A percentile compares a stretch with the other conserved stretches of the same genome.
Conservation (phyloP, 2,113 vertebrate genomes). For the Mesembrinibis cayennensis region DNA sequence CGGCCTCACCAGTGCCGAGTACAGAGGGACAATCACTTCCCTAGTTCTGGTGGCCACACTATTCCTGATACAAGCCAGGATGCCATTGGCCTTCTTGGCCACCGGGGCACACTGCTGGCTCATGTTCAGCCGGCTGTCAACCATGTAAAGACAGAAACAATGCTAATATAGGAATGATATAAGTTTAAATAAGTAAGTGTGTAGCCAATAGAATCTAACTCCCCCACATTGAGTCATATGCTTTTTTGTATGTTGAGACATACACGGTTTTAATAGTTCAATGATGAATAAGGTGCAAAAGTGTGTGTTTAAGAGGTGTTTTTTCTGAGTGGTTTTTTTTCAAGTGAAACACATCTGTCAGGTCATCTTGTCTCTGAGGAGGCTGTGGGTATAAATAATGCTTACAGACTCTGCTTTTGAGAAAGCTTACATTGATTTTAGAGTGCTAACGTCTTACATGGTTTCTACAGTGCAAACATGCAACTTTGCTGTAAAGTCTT, state of each 20-base stretch:
- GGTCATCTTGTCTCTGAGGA: neutral
- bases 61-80: neutral
- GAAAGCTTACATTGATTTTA: neutral
- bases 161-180: neutral
- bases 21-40: neutral
- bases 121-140: neutral
- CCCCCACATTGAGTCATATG: too few species aligned
- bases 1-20: rapidly evolving
- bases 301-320: neutral
- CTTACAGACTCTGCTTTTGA: neutral
- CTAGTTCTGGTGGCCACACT: neutral
- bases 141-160: neutral
- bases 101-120: neutral
- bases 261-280: neutral
- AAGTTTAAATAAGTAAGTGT: neutral
- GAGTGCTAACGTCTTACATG: neutral
- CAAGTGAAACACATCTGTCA: neutral
- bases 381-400: neutral
- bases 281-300: neutral
- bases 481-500: neutral
- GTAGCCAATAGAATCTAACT: neutral
- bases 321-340: neutral
- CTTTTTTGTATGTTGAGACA: neutral
- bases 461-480: neutral
- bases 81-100: neutral